These are phyloP conservation scores for Mycteria americana DNA, from an alignment of 2,797 vertebrate genomes.

Conservation along the genomic window DNA sequence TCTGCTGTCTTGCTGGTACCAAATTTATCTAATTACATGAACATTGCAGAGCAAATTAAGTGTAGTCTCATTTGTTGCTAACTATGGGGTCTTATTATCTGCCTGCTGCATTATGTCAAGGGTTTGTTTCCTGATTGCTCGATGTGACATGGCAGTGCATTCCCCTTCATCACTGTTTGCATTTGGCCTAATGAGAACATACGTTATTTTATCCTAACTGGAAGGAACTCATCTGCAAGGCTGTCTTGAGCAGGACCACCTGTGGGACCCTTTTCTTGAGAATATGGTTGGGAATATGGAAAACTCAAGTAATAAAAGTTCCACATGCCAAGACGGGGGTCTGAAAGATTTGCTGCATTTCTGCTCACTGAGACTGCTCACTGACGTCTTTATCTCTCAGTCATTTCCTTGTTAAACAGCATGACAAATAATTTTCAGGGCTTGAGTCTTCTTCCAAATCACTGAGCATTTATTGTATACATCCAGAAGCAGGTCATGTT, in stretches of 20 bases:
- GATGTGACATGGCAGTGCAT: slow-evolving; percentile 73
- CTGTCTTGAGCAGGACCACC: neutral
- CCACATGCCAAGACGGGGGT: fast-evolving
- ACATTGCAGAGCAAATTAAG: slow-evolving; percentile 78
- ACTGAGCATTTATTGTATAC: neutral
- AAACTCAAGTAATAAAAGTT: neutral
- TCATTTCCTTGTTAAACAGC: neutral
- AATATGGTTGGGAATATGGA: neutral
- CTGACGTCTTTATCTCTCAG: neutral
- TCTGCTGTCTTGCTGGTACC: slow-evolving; percentile 68
- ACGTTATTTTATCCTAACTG: slow-evolving; percentile 71
- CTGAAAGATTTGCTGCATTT: neutral
- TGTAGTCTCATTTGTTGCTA: slow-evolving; percentile 77
- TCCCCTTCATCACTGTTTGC: slow-evolving; percentile 80
- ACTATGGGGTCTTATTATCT: slow-evolving; percentile 75
- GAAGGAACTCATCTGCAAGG: slow-evolving; percentile 40
- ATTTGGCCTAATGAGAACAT: slow-evolving; percentile 76
- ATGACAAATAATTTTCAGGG: neutral
- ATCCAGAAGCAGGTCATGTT: neutral
- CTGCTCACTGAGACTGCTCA: neutral
- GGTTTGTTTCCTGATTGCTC: slow-evolving; percentile 79
- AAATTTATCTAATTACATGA: slow-evolving; percentile 85
- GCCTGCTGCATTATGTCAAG: slow-evolving; percentile 75
- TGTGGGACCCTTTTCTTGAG: neutral
- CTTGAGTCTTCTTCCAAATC: neutral